Conservation (phyloP, 2,888 invertebrate species). For the Cosmia pyralina region DNA sequence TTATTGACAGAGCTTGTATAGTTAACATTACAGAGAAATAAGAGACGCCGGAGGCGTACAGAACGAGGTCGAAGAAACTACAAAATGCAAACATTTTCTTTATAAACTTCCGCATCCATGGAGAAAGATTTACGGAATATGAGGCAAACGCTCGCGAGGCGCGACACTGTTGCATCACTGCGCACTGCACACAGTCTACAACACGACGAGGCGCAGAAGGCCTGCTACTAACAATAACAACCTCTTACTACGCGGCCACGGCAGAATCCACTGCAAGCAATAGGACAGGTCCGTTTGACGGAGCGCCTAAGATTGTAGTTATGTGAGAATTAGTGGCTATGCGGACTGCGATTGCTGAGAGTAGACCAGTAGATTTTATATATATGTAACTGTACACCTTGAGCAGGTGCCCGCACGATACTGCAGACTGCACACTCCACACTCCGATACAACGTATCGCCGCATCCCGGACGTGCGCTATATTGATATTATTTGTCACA, state of each 20-base stretch:
- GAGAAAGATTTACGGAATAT: conserved; percentile 14
- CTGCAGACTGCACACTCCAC: background rate
- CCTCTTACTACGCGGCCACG: no score
- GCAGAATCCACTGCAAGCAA: background rate
- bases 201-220: background rate
- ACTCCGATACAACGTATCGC: conserved; percentile 7
- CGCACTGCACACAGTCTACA: background rate
- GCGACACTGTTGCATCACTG: conserved; percentile 30
- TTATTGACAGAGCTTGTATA: background rate
- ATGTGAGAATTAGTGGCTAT: background rate
- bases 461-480: conserved; percentile 34
- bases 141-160: conserved; percentile 17
- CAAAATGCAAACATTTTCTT: conserved; percentile 20
- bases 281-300: background rate
- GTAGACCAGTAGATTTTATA: background rate
- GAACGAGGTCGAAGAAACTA: conserved; percentile 25
- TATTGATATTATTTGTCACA: conserved; percentile 30
- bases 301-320: background rate
- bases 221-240: background rate
- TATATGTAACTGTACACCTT: no score
- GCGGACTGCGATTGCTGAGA: background rate
- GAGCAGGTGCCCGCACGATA: background rate
- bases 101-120: conserved; percentile 6
- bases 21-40: background rate
- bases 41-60: background rate